Conservation (phyloP, 2,113 vertebrate species). For the Platanista minor region DNA sequence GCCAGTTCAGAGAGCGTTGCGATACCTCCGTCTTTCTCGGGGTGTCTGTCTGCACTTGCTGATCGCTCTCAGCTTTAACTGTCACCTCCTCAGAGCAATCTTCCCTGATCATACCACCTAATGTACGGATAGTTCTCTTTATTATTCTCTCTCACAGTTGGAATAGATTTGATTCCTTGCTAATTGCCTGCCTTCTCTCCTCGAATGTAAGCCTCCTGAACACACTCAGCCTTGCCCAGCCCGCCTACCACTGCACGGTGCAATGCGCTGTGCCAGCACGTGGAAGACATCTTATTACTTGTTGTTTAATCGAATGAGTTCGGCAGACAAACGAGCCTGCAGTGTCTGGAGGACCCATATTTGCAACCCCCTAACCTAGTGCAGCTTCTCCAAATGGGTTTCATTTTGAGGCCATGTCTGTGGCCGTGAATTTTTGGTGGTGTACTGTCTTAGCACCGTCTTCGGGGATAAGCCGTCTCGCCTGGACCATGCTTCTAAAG, state of each 20-base stretch:
- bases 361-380: not conserved
- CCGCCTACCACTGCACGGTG: not conserved
- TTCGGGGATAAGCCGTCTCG: not conserved
- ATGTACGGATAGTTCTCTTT: not conserved
- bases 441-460: not conserved
- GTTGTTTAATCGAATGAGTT: not conserved
- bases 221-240: not conserved
- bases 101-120: not conserved
- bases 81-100: not conserved
- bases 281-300: not conserved
- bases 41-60: too few species aligned
- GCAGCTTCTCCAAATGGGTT: not conserved
- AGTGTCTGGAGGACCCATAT: not conserved
- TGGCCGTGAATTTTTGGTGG: not conserved
- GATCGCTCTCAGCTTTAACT: not conserved
- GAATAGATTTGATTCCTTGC: not conserved
- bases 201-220: not conserved
- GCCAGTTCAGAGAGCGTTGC: not conserved
- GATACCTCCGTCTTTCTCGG: not conserved
- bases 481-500: not conserved
- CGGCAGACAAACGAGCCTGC: not conserved
- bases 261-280: fast-evolving
- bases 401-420: not conserved
- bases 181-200: not conserved
- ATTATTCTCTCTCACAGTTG: not conserved